Evolutionary conservation across 2,113 vertebrate species (phyloP), one percentile per base, ranked within the genome.

Genomic region (Anguilla rostrata): DNA sequence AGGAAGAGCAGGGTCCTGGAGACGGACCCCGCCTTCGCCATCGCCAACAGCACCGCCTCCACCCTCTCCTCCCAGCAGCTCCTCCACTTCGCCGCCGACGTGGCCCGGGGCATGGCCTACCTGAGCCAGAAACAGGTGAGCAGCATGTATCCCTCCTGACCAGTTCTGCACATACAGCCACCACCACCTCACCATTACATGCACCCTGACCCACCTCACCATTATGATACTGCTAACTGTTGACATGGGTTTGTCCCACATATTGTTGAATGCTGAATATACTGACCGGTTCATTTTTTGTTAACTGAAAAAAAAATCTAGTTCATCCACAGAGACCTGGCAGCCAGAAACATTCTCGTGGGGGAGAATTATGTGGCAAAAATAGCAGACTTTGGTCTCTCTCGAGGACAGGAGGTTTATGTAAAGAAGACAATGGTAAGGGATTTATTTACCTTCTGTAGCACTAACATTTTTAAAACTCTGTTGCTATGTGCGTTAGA

Each of bases 391-490:
- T 97, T 97, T 53, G 97, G 97, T 83, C 94, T 97, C 83, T 97
- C 97, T 80, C 94, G 97, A 92, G 97, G 97, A 86, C 96, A 97
- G 91, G 97, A 97, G 92, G 97, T 97, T 12, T 97, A 97, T 0
- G 97, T 97, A 87, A 97, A 97, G 91, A 97, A 97, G 91, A 97
- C 97, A 0, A 97, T 97, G 97, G 97, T 97, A 75, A 34, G 34
- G 34, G 34, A 34, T 34, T 34, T 34, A 34, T 34, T 34, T 34
- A 34, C 34, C 34, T 34, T 34, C 34, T 34, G 34, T 9, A 75
- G 11, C 71, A 93, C 80, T 87, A 49, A 9, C 14, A 39, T 39
- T 12, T 14, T 63, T 39, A 20, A 2, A 63, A 63, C n/a, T 66
- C 71, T 87, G 20, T 75, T 75, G 56, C n/a, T 11, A 34, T 34